Evolutionary conservation across 2,797 vertebrate genomes (phyloP).

Genomic region (Melanotaenia parkinsoni): DNA sequence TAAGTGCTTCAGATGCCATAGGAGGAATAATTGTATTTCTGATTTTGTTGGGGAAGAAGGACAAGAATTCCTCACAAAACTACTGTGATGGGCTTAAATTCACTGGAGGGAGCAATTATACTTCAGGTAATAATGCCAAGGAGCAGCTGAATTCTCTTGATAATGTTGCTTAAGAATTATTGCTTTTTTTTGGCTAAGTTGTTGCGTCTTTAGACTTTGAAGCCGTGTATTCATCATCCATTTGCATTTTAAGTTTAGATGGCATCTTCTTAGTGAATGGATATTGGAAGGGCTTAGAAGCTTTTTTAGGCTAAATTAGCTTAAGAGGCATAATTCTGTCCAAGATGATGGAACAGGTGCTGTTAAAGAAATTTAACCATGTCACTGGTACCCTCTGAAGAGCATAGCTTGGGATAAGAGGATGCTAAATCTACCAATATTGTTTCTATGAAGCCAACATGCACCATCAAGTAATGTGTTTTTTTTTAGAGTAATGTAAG

Average conservation of each 20-base stretch:
- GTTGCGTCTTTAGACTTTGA: neutral
- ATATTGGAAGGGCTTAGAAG: neutral
- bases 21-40: neutral
- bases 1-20: neutral
- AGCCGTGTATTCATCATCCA: neutral
- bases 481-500: neutral
- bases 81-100: neutral
- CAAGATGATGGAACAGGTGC: neutral
- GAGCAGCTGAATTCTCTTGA: neutral
- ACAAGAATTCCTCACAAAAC: neutral
- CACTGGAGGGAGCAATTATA: neutral
- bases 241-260: neutral
- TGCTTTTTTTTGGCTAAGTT: neutral
- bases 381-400: neutral
- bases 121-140: neutral
- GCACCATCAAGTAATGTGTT: neutral
- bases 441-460: neutral
- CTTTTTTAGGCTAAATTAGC: neutral
- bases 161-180: neutral
- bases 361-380: neutral
- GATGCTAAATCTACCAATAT: neutral
- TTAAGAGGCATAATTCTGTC: neutral
- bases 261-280: neutral
- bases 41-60: neutral
- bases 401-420: neutral